Evolutionary conservation across 2,113 vertebrate genomes (phyloP).

Genomic region (Chaetops frenatus): DNA sequence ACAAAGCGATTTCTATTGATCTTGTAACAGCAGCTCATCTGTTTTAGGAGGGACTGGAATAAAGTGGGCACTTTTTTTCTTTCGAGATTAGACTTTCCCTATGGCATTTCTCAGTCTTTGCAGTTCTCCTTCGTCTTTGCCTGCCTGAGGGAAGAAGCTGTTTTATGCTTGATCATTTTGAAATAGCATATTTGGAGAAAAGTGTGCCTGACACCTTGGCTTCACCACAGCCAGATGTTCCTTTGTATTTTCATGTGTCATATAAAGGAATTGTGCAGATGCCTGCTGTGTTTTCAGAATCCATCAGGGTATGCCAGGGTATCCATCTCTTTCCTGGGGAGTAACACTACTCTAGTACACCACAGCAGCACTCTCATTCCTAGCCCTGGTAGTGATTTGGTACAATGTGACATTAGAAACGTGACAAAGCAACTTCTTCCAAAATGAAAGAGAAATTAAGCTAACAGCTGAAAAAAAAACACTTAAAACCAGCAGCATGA

Average conservation of each 20-base stretch:
- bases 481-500: background rate
- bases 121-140: background rate
- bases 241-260: background rate
- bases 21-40: background rate
- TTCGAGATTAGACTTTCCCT: background rate
- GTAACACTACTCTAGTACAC: background rate
- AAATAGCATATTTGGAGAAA: background rate
- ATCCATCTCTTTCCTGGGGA: background rate
- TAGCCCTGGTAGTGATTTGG: background rate
- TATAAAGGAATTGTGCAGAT: background rate
- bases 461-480: background rate
- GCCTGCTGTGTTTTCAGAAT: background rate
- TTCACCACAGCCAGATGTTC: background rate
- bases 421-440: background rate
- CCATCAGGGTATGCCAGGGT: background rate
- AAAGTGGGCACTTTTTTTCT: background rate
- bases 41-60: background rate
- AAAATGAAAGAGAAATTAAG: background rate
- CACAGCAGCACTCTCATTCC: background rate
- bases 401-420: background rate
- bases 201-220: background rate
- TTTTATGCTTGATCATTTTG: slow-evolving; percentile 7
- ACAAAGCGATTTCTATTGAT: background rate
- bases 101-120: background rate
- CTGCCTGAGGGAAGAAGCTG: slow-evolving; percentile 32